phyloP scores from a whole-genome alignment of 2,797 vertebrate species.

The Epinephelus coioides region DNA sequence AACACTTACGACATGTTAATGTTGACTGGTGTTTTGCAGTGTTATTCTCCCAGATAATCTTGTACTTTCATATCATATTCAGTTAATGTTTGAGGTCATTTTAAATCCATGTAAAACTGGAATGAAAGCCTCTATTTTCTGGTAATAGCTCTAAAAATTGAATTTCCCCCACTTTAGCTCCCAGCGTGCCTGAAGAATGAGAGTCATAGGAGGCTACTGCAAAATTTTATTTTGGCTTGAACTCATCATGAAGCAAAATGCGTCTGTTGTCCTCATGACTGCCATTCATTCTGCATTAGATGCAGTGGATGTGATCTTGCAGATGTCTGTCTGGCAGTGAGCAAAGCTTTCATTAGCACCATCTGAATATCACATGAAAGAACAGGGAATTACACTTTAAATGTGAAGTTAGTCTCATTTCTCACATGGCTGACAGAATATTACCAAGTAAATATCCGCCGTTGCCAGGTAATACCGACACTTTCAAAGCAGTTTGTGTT shows the following conservation, averaged over 20 bases:
- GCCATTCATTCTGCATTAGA: conserved; percentile 18
- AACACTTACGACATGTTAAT: background rate
- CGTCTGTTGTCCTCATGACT: conserved; percentile 37
- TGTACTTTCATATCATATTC: background rate
- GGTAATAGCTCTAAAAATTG: conserved; percentile 24
- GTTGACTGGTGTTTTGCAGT: background rate
- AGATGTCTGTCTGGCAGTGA: conserved; percentile 36
- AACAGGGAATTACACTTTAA: conserved; percentile 9
- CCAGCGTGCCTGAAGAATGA: background rate
- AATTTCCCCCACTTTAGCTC: conserved; percentile 24
- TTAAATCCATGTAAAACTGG: conserved; percentile 8
- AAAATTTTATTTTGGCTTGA: conserved; percentile 10
- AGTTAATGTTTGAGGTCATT: background rate
- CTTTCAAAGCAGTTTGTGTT: conserved; percentile 22
- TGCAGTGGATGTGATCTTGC: conserved; percentile 15
- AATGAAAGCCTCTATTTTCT: conserved; percentile 33
- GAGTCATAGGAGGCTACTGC: conserved; percentile 26
- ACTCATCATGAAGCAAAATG: conserved; percentile 4
- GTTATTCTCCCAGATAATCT: background rate
- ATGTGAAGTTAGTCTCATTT: conserved; percentile 11
- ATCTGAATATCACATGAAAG: conserved; percentile 30
- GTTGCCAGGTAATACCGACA: conserved; percentile 20
- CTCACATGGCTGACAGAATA: conserved; percentile 24
- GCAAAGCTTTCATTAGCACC: background rate
- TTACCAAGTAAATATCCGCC: conserved; percentile 6